Conservation (phyloP, 2,797 vertebrate species). For the Cynodonichthys magdalenae region DNA sequence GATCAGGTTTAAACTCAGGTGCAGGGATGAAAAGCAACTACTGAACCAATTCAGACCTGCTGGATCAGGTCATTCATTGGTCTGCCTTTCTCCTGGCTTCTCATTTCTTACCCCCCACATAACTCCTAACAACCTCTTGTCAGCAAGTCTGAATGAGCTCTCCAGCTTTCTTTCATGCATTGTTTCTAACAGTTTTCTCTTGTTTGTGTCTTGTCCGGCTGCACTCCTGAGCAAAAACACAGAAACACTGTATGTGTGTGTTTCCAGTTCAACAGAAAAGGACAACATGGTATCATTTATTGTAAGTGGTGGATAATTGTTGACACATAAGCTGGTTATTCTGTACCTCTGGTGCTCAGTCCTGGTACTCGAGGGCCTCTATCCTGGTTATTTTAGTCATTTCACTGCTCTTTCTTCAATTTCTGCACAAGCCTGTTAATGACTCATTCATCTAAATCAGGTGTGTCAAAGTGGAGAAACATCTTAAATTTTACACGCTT, state of each 20-base stretch:
- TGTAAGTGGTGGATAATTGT: conserved; percentile 11
- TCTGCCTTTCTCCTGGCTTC: not conserved
- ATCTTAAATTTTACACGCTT: too few species aligned
- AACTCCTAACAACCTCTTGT: conserved; percentile 29
- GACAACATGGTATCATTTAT: conserved; percentile 26
- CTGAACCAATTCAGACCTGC: not conserved
- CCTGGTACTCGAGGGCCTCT: too few species aligned
- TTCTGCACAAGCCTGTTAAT: too few species aligned
- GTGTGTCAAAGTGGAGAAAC: too few species aligned
- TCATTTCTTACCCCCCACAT: conserved; percentile 23
- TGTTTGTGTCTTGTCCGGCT: conserved; percentile 9
- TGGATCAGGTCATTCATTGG: not conserved
- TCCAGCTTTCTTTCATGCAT: conserved; percentile 7
- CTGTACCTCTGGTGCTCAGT: too few species aligned
- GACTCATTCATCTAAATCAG: too few species aligned
- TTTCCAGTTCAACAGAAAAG: not conserved
- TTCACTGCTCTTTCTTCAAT: too few species aligned
- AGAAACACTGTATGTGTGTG: not conserved
- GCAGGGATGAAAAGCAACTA: conserved; percentile 1
- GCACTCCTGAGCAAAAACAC: conserved; percentile 15
- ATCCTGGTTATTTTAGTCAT: too few species aligned
- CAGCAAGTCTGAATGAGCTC: conserved; percentile 38
- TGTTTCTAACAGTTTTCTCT: conserved; percentile 38
- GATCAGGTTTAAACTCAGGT: not conserved
- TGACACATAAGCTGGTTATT: conserved; percentile 16